Evolutionary conservation across 2,888 invertebrate species (phyloP).

Genomic region (Polydesmus complanatus): DNA sequence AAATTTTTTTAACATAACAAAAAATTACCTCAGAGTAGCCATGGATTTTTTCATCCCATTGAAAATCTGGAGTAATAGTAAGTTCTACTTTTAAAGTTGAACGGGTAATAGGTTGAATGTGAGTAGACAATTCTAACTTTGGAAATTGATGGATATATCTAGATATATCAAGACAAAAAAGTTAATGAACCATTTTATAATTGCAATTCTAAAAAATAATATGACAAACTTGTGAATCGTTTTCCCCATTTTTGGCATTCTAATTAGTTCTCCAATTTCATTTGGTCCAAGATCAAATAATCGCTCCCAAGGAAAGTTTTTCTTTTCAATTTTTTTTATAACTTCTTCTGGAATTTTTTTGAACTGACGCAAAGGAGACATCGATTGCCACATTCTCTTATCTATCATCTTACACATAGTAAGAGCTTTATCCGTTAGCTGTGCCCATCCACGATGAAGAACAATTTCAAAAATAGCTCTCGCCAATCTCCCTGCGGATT

Average conservation of each 20-base stretch:
- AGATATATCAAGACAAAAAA: neutral
- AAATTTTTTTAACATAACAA: too few species aligned
- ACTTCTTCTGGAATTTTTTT: slow-evolving; percentile 94
- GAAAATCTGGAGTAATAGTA: slow-evolving; percentile 95
- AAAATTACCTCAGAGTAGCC: slow-evolving; percentile 41
- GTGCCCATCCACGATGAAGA: slow-evolving; percentile 83
- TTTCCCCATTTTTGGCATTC: slow-evolving; percentile 84
- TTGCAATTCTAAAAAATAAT: neutral
- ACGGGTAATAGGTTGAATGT: slow-evolving; percentile 91
- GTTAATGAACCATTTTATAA: neutral
- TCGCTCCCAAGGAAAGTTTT: slow-evolving; percentile 48
- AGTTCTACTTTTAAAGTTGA: slow-evolving; percentile 82
- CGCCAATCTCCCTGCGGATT: slow-evolving; percentile 87
- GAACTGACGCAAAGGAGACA: slow-evolving; percentile 95
- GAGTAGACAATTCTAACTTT: slow-evolving; percentile 85
- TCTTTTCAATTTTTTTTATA: slow-evolving; percentile 94
- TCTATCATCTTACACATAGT: slow-evolving; percentile 98
- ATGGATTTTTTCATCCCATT: slow-evolving; percentile 92
- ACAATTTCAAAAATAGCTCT: slow-evolving; percentile 97
- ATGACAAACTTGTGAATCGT: slow-evolving; percentile 61
- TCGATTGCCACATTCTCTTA: slow-evolving; percentile 97
- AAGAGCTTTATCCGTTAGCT: slow-evolving; percentile 86
- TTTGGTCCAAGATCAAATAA: slow-evolving; percentile 92
- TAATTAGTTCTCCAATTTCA: slow-evolving; percentile 87
- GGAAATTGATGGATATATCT: slow-evolving; percentile 87